Evolutionary conservation across 2,888 invertebrate genomes (phyloP), one percentile per base, ranked within the genome.

Genomic region (Hesperia comma): DNA sequence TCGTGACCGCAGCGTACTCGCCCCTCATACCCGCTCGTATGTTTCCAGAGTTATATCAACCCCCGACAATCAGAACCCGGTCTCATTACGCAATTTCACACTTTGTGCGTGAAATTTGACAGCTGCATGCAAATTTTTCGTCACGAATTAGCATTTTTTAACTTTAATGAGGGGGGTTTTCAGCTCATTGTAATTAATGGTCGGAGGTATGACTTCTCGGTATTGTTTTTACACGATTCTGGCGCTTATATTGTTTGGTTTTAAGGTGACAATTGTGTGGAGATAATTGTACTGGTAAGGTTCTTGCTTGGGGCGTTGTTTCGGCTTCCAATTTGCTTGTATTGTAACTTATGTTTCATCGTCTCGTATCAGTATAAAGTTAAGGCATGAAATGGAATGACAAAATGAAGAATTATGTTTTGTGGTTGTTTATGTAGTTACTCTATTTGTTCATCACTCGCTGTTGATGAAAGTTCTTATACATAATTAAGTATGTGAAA

Each of bases 81-180:
- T 61, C 73, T 79, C 75, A 78, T 81, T 80, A 78, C 74, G 71
- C 78, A 78, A 80, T 80, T 80, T 81, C 80, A 81, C 81, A 81
- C 80, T 75, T 74, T 63, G 74, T 70, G 75, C 73, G 75, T 79
- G 74, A 77, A 77, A 74, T 77, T 77, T 80, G 79, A 80, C 80
- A 79, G 79, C 80, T 79, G 79, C 72, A 78, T 80, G 80, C 74
- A 76, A 79, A 77, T 77, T 68, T 69, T 67, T 71, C 71, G 63
- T 68, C 54, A 67, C 51, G 68, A 71, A 78, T 80, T 80, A 77
- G 76, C 79, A 78, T 77, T 77, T 76, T 73, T 71, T 55, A 68
- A 71, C 71, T 51, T 49, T 72, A 75, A 75, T 73, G 72, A 71
- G 68, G 68, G 64, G 60, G 60, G 19, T 69, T 68, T 63, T 68